These are phyloP conservation scores for Osmoderma eremita DNA, from an alignment of 2,888 invertebrate genomes.

Conservation along the genomic window DNA sequence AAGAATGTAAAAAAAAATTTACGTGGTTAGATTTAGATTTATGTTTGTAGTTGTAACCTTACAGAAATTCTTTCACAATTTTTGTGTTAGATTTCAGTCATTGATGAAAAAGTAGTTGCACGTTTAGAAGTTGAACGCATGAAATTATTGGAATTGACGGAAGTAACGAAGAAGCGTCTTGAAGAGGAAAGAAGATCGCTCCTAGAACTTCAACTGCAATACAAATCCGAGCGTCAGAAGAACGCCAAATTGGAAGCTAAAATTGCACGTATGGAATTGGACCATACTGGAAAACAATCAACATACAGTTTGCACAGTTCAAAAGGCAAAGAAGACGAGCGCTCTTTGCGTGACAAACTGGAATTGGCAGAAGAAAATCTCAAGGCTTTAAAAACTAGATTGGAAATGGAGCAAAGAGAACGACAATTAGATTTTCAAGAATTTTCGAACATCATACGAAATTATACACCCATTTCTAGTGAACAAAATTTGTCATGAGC, in stretches of 20 bases:
- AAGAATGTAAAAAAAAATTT: too few relatives aligned
- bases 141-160: constrained; percentile 69
- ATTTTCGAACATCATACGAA: constrained; percentile 57
- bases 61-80: neutral
- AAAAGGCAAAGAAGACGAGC: constrained; percentile 31
- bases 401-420: constrained; percentile 73
- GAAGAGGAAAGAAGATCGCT: constrained; percentile 66
- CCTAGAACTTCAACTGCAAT: constrained; percentile 57
- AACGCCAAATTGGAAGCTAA: constrained; percentile 69
- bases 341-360: constrained; percentile 59
- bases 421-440: constrained; percentile 70
- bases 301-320: constrained; percentile 53
- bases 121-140: constrained; percentile 72
- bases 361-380: constrained; percentile 75
- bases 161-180: constrained; percentile 68
- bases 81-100: constrained; percentile 14
- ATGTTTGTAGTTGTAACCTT: too few relatives aligned
- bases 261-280: constrained; percentile 68
- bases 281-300: constrained; percentile 61
- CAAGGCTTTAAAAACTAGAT: constrained; percentile 71
- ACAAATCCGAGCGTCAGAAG: constrained; percentile 66
- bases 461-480: constrained; percentile 39
- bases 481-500: constrained; percentile 19
- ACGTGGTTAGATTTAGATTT: too few relatives aligned
- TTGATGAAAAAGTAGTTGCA: constrained; percentile 30